Conservation (phyloP, 2,797 vertebrate genomes). For the Agapornis canus region DNA sequence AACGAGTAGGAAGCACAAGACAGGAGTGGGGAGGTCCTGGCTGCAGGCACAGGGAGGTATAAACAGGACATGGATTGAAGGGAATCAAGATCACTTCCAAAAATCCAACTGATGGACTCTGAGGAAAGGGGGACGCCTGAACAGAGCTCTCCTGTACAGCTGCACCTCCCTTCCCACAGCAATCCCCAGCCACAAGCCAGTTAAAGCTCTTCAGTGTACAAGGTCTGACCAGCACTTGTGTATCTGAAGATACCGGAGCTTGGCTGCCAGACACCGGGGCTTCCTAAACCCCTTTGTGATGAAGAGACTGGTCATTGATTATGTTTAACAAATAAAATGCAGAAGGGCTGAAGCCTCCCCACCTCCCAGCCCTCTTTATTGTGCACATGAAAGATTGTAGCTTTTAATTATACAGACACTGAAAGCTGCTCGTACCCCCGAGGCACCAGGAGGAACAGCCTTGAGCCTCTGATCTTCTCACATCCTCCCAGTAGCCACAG, state of each 20-base stretch:
- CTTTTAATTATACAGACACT: constrained; percentile 81
- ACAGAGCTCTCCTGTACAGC: background rate
- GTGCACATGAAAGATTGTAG: constrained; percentile 77
- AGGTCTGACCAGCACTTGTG: background rate
- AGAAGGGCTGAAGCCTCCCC: constrained; percentile 66
- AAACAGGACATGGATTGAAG: background rate
- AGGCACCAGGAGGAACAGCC: constrained; percentile 71
- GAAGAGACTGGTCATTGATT: constrained; percentile 68
- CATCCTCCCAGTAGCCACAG: constrained; percentile 69
- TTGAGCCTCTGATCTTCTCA: constrained; percentile 76
- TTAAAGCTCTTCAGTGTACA: fast-evolving
- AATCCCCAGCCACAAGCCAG: fast-evolving
- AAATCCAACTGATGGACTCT: fast-evolving
- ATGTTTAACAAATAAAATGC: constrained; percentile 72
- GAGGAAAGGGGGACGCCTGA: background rate
- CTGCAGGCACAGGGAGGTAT: fast-evolving
- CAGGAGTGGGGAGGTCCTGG: background rate
- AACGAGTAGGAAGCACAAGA: fast-evolving
- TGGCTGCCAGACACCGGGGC: background rate
- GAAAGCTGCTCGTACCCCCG: constrained; percentile 67
- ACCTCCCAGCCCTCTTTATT: constrained; percentile 72
- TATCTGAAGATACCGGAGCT: background rate
- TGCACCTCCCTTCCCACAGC: background rate
- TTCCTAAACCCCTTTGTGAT: constrained; percentile 18
- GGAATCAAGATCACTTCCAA: fast-evolving